A percentile compares a stretch with the other conserved stretches of the same genome.
Evolutionary conservation across 1,140 invertebrate genomes (phyloP).

Genomic region (Platyura marginata): DNA sequence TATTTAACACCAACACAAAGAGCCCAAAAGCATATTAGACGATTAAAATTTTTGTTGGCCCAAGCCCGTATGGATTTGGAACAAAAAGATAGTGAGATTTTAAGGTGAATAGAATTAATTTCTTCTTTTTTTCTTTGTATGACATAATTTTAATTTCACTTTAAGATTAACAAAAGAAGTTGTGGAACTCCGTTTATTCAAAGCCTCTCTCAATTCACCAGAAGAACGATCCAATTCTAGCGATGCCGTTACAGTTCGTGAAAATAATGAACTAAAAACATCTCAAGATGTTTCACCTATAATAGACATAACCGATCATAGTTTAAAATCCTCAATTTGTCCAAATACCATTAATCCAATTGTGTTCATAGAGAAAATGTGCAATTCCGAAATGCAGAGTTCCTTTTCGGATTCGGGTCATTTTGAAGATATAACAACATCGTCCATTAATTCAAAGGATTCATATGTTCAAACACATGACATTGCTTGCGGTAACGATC

Average conservation of each 20-base stretch:
- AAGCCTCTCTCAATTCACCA: constrained; percentile 52
- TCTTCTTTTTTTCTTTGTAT: too few species aligned
- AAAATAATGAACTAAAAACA: constrained; percentile 30
- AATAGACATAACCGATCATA: constrained; percentile 25
- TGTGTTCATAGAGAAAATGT: constrained; percentile 5
- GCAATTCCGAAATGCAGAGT: constrained; percentile 33
- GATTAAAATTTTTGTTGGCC: constrained; percentile 45
- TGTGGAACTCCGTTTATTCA: constrained; percentile 57
- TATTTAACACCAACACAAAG: constrained; percentile 75
- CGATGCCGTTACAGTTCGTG: constrained; percentile 51
- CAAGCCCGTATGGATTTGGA: constrained; percentile 57
- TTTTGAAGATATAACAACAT: constrained; percentile 59
- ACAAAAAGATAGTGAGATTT: constrained; percentile 60
- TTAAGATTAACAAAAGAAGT: constrained; percentile 52
- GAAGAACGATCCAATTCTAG: constrained; percentile 52
- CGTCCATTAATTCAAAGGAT: constrained; percentile 53
- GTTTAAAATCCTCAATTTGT: constrained; percentile 14
- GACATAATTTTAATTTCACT: too few species aligned
- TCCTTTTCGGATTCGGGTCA: constrained; percentile 71
- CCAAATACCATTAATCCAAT: constrained; percentile 25
- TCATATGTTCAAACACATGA: constrained; percentile 36
- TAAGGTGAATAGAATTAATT: too few species aligned
- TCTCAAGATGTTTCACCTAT: constrained; percentile 26
- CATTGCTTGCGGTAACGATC: constrained; percentile 29
- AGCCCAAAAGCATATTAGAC: constrained; percentile 55